Conservation (phyloP, 1,140 invertebrate species). For the Hypsibius dujardini region DNA sequence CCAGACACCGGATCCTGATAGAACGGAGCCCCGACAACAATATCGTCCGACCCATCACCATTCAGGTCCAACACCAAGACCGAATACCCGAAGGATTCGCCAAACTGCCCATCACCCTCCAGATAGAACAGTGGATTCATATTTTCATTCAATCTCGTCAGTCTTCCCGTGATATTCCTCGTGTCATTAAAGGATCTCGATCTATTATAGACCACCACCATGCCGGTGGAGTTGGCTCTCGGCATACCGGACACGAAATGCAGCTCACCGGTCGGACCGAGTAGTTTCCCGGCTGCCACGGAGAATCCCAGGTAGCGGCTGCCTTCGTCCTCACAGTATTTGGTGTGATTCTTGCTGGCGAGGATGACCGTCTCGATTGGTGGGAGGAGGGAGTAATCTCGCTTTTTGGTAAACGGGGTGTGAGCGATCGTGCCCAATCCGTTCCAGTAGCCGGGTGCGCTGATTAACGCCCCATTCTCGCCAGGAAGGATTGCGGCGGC, state of each 20-base stretch:
- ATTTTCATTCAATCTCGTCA: background rate
- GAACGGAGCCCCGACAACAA: constrained; percentile 2
- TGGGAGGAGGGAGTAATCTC: background rate
- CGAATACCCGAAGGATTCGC: background rate
- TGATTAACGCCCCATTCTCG: background rate
- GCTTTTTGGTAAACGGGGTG: background rate
- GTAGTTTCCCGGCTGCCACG: background rate
- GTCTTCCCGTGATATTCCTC: background rate
- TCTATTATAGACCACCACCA: constrained; percentile 10
- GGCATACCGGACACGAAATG: background rate
- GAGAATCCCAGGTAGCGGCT: constrained; percentile 8
- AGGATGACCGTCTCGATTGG: background rate
- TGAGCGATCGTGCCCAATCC: constrained; percentile 2
- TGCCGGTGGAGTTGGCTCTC: background rate
- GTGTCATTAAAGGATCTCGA: background rate
- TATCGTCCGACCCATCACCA: background rate
- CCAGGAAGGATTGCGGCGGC: background rate
- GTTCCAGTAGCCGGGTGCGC: background rate
- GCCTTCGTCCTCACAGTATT: background rate
- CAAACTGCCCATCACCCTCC: background rate
- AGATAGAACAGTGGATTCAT: background rate
- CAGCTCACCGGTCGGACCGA: background rate
- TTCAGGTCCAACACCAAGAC: background rate
- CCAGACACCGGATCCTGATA: no score
- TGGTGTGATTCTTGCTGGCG: background rate